phyloP scores from a whole-genome alignment of 2,797 vertebrate species.

The Rallus crepitans region DNA sequence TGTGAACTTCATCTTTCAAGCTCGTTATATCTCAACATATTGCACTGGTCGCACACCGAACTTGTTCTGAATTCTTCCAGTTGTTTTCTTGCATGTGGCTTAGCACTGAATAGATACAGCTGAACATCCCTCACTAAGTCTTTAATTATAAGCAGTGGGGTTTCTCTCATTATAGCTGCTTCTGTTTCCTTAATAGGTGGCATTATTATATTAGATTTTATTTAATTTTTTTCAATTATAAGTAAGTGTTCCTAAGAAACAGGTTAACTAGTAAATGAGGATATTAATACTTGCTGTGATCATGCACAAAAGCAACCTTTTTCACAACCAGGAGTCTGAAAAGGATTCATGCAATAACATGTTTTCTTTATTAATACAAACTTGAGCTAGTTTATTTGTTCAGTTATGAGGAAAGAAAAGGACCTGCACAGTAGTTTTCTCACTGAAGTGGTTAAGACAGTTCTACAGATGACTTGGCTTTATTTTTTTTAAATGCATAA shows the following conservation, averaged over 20 bases:
- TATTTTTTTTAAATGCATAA: not conserved
- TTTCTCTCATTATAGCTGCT: constrained; percentile 14
- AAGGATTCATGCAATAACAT: not conserved
- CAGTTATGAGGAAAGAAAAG: not conserved
- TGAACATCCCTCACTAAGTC: not conserved
- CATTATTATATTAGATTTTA: constrained; percentile 33
- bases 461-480: not conserved
- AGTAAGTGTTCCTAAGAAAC: constrained; percentile 21
- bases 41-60: not conserved
- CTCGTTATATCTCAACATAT: not conserved
- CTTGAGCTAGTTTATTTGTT: not conserved
- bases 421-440: not conserved
- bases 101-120: not conserved
- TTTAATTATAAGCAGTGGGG: constrained; percentile 39
- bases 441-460: not conserved
- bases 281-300: not conserved
- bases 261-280: not conserved
- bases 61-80: not conserved
- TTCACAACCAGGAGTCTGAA: not conserved
- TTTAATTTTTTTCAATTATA: constrained; percentile 16
- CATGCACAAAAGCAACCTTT: not conserved
- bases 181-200: constrained; percentile 21
- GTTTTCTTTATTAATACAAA: not conserved
- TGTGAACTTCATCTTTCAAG: not conserved
- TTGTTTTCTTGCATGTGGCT: not conserved